Percentiles rank a stretch among this genome's conserved stretches.
These are phyloP conservation scores for Chrysolina haemoptera DNA, from an alignment of 2,888 invertebrate species.

Conservation along the genomic window DNA sequence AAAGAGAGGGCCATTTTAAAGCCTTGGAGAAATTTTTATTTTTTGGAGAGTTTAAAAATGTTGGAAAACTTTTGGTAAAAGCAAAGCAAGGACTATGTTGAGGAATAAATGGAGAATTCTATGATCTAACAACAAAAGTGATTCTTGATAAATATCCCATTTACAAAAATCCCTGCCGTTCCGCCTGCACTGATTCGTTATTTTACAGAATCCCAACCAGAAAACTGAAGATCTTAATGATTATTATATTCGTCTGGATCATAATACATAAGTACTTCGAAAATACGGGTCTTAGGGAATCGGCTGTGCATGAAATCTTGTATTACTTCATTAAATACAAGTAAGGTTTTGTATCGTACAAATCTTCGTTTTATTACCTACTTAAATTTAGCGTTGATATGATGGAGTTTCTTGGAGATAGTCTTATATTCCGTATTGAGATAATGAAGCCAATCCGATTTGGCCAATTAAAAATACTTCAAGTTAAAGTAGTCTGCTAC, in stretches of 20 bases:
- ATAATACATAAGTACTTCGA: conserved; percentile 38
- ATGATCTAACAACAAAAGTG: too few species aligned
- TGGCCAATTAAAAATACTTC: conserved; percentile 71
- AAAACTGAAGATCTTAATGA: conserved; percentile 18
- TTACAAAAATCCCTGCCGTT: not conserved
- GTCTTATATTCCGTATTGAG: conserved; percentile 63
- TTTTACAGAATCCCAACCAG: not conserved
- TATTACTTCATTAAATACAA: conserved; percentile 51
- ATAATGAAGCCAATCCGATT: conserved; percentile 72
- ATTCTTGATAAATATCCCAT: too few species aligned
- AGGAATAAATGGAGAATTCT: too few species aligned
- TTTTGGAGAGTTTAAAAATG: too few species aligned
- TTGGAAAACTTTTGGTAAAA: too few species aligned
- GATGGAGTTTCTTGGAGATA: conserved; percentile 59
- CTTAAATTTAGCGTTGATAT: conserved; percentile 45
- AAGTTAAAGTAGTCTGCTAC: conserved; percentile 60
- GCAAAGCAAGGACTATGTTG: too few species aligned
- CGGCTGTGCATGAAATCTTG: conserved; percentile 65
- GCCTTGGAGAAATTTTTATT: too few species aligned
- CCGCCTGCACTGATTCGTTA: conserved; percentile 7
- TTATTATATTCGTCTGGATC: conserved; percentile 36
- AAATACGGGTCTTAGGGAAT: conserved; percentile 53
- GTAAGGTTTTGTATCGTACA: conserved; percentile 54
- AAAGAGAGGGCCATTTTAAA: too few species aligned
- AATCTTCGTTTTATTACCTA: conserved; percentile 62